A percentile compares a stretch with the other conserved stretches of the same genome.
phyloP scores from a whole-genome alignment of 2,888 invertebrate species.

The Athalia rosae region DNA sequence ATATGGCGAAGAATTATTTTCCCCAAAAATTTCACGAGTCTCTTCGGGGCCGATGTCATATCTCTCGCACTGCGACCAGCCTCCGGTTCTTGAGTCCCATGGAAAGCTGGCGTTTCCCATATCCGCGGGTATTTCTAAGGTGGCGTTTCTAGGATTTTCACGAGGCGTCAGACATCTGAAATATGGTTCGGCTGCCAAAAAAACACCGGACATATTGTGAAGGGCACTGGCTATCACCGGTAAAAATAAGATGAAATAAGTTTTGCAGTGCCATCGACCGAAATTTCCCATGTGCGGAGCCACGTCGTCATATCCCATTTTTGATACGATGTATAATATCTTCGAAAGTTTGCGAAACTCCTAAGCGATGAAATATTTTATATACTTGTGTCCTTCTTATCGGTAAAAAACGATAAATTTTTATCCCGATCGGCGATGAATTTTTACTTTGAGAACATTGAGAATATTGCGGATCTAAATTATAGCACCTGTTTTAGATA shows the following conservation, averaged over 20 bases:
- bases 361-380: not conserved
- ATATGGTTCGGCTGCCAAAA: conserved; percentile 80
- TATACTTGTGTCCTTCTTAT: not conserved
- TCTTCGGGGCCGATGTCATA: conserved; percentile 72
- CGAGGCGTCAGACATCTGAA: conserved; percentile 78
- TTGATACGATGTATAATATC: conserved; percentile 52
- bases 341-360: not conserved
- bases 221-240: conserved; percentile 84
- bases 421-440: no score
- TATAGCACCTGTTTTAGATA: no score
- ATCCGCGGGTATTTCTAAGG: conserved; percentile 74
- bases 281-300: conserved; percentile 82
- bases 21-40: conserved; percentile 60
- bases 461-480: no score
- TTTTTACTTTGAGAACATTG: no score
- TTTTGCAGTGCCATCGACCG: conserved; percentile 81
- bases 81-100: conserved; percentile 72
- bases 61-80: conserved; percentile 76
- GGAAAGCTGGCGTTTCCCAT: conserved; percentile 76
- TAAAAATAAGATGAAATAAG: conserved; percentile 81
- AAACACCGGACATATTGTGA: conserved; percentile 84
- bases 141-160: conserved; percentile 75
- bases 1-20: conserved; percentile 58
- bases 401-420: no score
- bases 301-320: conserved; percentile 84